phyloP scores from a whole-genome alignment of 2,888 invertebrate species.

The Ptychoptera albimana region DNA sequence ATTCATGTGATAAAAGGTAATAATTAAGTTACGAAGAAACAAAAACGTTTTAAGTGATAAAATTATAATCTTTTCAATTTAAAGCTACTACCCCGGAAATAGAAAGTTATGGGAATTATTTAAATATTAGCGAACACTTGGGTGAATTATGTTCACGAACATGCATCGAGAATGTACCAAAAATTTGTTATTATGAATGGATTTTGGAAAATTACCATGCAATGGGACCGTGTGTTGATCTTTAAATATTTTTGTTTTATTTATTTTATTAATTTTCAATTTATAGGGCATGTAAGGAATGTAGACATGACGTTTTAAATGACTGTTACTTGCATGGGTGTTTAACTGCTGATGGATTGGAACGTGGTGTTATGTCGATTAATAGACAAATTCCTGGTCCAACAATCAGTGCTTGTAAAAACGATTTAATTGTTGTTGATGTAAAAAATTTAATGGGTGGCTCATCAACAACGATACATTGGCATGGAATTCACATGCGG shows the following conservation, averaged over 20 bases:
- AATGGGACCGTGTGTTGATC: conserved; percentile 24
- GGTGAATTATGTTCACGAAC: conserved; percentile 19
- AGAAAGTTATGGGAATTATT: no score
- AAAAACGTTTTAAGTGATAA: no score
- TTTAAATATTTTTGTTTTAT: conserved; percentile 1
- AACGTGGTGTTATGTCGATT: conserved; percentile 30
- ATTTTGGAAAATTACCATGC: conserved; percentile 30
- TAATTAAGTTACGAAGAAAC: no score
- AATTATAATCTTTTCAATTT: no score
- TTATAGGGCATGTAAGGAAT: conserved; percentile 31
- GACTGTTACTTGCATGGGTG: conserved; percentile 34
- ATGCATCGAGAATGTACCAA: conserved; percentile 14
- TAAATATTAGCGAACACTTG: no score
- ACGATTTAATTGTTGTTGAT: conserved; percentile 63
- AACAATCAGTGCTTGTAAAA: conserved; percentile 43
- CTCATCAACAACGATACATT: conserved; percentile 68
- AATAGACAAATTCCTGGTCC: conserved; percentile 35
- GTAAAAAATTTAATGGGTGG: conserved; percentile 58
- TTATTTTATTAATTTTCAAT: background rate
- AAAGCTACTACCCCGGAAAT: no score
- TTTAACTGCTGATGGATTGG: conserved; percentile 32
- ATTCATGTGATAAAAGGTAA: no score
- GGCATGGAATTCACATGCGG: conserved; percentile 72
- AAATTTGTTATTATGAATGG: conserved; percentile 30
- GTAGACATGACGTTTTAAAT: conserved; percentile 21